These are phyloP conservation scores for Leptoteleia sp. DNA, from an alignment of 1,140 invertebrate genomes.

Conservation along the genomic window DNA sequence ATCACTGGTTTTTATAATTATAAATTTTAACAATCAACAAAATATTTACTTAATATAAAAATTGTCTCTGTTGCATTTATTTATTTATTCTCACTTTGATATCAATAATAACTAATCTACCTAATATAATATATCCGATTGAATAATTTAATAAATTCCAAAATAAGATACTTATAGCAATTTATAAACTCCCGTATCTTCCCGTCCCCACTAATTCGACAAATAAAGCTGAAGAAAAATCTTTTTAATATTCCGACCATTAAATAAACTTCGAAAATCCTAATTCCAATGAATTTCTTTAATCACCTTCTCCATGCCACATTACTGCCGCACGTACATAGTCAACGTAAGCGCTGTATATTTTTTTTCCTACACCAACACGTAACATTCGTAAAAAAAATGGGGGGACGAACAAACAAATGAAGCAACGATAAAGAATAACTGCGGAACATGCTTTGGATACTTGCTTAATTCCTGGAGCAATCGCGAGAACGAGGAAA, in stretches of 20 bases:
- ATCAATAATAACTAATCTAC: too few relatives aligned
- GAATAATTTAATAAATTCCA: too few relatives aligned
- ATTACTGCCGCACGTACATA: conserved; percentile 28
- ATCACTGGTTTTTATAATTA: too few relatives aligned
- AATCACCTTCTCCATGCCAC: conserved; percentile 33
- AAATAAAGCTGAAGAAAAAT: conserved; percentile 15
- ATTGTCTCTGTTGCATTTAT: too few relatives aligned
- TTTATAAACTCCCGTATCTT: conserved; percentile 2
- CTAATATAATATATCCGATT: too few relatives aligned
- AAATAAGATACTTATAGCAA: conserved; percentile 8
- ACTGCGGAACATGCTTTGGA: conserved; percentile 20
- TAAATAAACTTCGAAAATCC: conserved; percentile 38
- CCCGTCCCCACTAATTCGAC: not conserved
- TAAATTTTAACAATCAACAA: too few relatives aligned
- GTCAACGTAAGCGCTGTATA: conserved; percentile 10
- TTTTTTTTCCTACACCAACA: conserved; percentile 12
- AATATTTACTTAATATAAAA: too few relatives aligned
- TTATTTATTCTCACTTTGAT: too few relatives aligned
- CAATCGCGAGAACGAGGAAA: conserved; percentile 27
- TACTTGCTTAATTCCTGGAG: conserved; percentile 35
- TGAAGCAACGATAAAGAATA: conserved; percentile 27
- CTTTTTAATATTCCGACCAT: conserved; percentile 22
- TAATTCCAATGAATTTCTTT: conserved; percentile 36
- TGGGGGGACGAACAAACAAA: conserved; percentile 14
- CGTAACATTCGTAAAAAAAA: conserved; percentile 10